Percentiles rank a stretch among this genome's conserved stretches.
Conservation (phyloP, 2,113 vertebrate species). For the Catagonus wagneri region DNA sequence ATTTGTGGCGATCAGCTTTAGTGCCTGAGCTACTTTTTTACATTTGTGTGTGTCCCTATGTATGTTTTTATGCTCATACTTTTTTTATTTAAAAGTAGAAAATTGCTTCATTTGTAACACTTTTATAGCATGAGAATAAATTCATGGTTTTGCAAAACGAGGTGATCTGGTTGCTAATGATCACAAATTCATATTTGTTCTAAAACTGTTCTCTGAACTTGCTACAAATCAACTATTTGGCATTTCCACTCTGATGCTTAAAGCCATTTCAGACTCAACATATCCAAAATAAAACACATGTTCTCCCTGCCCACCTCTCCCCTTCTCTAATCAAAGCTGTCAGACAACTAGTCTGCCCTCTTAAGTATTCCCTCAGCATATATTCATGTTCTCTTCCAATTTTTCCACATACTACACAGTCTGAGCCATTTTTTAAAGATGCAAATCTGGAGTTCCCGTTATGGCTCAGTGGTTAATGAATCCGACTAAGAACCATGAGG, state of each 20-base stretch:
- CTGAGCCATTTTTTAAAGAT: neutral
- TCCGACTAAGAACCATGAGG: no score
- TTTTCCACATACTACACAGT: neutral
- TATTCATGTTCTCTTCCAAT: neutral
- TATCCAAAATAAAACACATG: neutral
- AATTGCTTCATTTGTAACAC: neutral
- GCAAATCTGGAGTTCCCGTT: no score
- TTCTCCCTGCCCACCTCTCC: neutral
- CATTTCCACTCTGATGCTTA: neutral
- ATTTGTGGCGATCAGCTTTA: neutral
- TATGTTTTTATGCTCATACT: neutral
- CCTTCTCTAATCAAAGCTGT: neutral
- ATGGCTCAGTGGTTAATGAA: no score
- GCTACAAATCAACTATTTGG: neutral
- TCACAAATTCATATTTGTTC: neutral
- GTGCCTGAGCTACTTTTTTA: neutral
- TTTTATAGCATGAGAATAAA: slow-evolving; percentile 9
- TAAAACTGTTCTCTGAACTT: neutral
- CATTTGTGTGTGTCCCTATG: neutral
- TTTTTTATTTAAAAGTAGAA: neutral
- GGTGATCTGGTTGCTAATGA: neutral
- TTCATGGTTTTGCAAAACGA: neutral
- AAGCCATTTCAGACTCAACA: slow-evolving; percentile 28
- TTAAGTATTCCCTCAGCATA: neutral
- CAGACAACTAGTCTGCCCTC: neutral